Percentiles rank a stretch among this genome's conserved stretches.
These are phyloP conservation scores for Penaeus monodon DNA, from an alignment of 2,888 invertebrate species.

Conservation along the genomic window DNA sequence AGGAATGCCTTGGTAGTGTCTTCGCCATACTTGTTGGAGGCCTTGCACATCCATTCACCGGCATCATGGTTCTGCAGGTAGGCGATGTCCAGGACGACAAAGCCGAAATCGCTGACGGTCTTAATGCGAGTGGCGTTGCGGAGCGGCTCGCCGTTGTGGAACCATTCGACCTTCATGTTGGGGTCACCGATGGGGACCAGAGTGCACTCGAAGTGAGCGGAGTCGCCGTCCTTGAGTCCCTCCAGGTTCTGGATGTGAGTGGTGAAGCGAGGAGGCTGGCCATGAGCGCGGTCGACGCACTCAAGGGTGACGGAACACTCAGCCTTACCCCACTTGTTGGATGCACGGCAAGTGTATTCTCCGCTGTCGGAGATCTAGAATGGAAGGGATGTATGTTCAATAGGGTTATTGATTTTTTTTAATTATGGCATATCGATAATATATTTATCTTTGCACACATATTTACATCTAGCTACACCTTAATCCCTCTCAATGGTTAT, in stretches of 20 bases:
- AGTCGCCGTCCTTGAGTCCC: slow-evolving; percentile 90
- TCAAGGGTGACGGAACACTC: slow-evolving; percentile 81
- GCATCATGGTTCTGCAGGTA: slow-evolving; percentile 92
- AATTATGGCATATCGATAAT: neutral
- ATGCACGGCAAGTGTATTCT: slow-evolving; percentile 87
- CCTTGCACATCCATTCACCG: slow-evolving; percentile 93
- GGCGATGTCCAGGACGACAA: slow-evolving; percentile 93
- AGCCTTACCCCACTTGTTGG: slow-evolving; percentile 89
- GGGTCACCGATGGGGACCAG: slow-evolving; percentile 94
- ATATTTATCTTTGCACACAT: neutral
- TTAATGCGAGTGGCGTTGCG: slow-evolving; percentile 91
- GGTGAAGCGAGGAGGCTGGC: slow-evolving; percentile 89
- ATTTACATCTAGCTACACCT: too few relatives aligned
- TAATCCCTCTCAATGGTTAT: too few relatives aligned
- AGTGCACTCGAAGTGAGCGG: slow-evolving; percentile 95
- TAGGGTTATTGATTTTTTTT: neutral
- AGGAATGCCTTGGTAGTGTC: slow-evolving; percentile 89
- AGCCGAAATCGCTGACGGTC: slow-evolving; percentile 94
- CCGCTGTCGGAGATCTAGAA: slow-evolving; percentile 82
- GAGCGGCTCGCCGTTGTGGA: slow-evolving; percentile 90
- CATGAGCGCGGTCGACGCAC: slow-evolving; percentile 84
- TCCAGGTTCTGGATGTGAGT: slow-evolving; percentile 83
- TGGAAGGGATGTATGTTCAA: neutral
- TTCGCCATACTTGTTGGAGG: slow-evolving; percentile 87
- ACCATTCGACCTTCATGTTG: slow-evolving; percentile 95